phyloP scores from a whole-genome alignment of 2,113 vertebrate species.

The Cyprinodon tularosa region DNA sequence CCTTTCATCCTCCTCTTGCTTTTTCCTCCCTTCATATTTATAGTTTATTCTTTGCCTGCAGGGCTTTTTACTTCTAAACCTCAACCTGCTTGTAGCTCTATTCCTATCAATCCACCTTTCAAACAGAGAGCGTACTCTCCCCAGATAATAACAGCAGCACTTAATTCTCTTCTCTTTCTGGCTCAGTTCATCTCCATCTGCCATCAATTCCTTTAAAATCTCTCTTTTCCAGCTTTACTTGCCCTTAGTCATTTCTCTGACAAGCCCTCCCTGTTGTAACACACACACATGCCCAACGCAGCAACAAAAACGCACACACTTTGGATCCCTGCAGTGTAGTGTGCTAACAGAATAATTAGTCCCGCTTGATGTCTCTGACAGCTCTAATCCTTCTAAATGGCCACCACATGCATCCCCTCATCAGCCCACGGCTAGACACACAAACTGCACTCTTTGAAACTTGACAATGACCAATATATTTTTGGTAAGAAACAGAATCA shows the following conservation, averaged over 20 bases:
- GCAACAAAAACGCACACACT: conserved; percentile 11
- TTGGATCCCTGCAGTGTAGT: conserved; percentile 58
- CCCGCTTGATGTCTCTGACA: conserved; percentile 80
- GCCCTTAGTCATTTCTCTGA: conserved; percentile 35
- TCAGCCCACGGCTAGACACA: conserved; percentile 61
- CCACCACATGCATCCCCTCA: conserved; percentile 79
- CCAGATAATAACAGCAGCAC: conserved; percentile 44
- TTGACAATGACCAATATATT: background rate
- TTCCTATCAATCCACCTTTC: conserved; percentile 49
- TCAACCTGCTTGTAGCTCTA: conserved; percentile 34
- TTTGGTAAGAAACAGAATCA: conserved; percentile 17
- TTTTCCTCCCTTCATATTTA: conserved; percentile 9
- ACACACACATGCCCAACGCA: conserved; percentile 12
- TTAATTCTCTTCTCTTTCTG: conserved; percentile 34
- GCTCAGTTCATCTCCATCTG: conserved; percentile 58
- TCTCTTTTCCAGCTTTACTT: conserved; percentile 36
- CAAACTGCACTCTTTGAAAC: conserved; percentile 31
- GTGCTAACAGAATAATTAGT: conserved; percentile 77
- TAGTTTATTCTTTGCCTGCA: background rate
- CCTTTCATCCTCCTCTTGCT: background rate
- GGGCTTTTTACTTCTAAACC: conserved; percentile 17
- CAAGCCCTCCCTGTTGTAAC: conserved; percentile 22
- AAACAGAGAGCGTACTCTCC: conserved; percentile 37
- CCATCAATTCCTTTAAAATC: conserved; percentile 35
- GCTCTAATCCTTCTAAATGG: conserved; percentile 84